Evolutionary conservation across 2,113 vertebrate genomes (phyloP), one percentile per base, ranked within the genome.

Genomic region (Sigmodon hispidus): DNA sequence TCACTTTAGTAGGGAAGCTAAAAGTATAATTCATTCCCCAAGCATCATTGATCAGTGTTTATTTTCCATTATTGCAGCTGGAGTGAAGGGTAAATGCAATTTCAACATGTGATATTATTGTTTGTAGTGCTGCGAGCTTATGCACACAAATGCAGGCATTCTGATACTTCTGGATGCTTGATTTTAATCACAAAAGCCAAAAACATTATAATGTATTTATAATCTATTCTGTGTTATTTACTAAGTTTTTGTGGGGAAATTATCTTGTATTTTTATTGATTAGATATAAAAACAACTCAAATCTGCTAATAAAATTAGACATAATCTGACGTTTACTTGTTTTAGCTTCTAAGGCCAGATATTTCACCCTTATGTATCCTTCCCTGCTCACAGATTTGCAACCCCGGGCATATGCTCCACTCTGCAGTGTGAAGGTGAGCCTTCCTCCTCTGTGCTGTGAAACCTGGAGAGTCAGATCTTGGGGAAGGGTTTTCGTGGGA

Each of bases 61-160:
- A 67, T 90, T 95, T 96, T 94, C 67, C 55, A 45, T 91, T 94
- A 87, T 22, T 79, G 72, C 72, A n/a, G 73, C 48, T 89, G 52
- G 61, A 19, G 10, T 61, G 15, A 63, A 90, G 16, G 50, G n/a
- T 36, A 81, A 55, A 86, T 40, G 52, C 31, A 85, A 31, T 81
- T 93, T 90, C 31, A 59, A 57, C 13, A 59, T 13, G 36, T 76
- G 45, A 16, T 57, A 7, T 40, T 50, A 36, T 6, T 59, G 79
- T 72, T 57, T 48, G 0, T 15, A 36, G 34, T 45, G n/a, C 43
- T 69, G 21, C 12, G 21, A 29, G 22, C 61, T 67, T 76, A 5
- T 40, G 52, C 43, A 94, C 50, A 55, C 50, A 72, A 80, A 70
- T 11, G 72, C 17, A 59, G 55, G 43, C 43, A 89, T 89, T 75